Evolutionary conservation across 2,888 invertebrate species (phyloP).

Genomic region (Zeuzera pyrina): DNA sequence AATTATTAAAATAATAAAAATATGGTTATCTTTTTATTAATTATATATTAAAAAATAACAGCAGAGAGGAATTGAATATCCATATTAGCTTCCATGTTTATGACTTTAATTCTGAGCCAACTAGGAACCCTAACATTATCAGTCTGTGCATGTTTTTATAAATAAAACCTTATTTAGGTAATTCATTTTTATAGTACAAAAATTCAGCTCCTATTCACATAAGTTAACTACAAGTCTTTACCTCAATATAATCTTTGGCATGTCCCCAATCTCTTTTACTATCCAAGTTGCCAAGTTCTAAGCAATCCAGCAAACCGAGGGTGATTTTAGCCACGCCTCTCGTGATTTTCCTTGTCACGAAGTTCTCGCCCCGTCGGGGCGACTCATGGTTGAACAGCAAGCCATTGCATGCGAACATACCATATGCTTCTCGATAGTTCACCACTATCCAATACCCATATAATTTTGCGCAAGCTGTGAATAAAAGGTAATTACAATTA

Average conservation of each 20-base stretch:
- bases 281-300: slow-evolving; percentile 96
- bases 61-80: no score
- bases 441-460: slow-evolving; percentile 97
- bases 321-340: slow-evolving; percentile 97
- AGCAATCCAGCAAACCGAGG: slow-evolving; percentile 85
- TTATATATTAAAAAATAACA: no score
- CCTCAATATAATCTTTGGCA: slow-evolving; percentile 96
- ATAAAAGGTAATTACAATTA: not conserved
- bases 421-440: slow-evolving; percentile 96
- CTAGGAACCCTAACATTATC: no score
- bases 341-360: slow-evolving; percentile 98
- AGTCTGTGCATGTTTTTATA: no score
- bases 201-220: no score
- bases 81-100: no score
- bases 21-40: no score
- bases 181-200: no score
- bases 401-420: slow-evolving; percentile 96
- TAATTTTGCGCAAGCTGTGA: slow-evolving; percentile 91
- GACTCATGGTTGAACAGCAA: slow-evolving; percentile 98
- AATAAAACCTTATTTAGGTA: no score
- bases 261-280: slow-evolving; percentile 99
- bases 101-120: no score
- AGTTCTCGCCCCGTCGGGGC: slow-evolving; percentile 96
- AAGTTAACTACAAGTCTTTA: slow-evolving; percentile 31
- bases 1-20: no score